Conservation (phyloP, 1,140 invertebrate species). For the Drosophila bocqueti region DNA sequence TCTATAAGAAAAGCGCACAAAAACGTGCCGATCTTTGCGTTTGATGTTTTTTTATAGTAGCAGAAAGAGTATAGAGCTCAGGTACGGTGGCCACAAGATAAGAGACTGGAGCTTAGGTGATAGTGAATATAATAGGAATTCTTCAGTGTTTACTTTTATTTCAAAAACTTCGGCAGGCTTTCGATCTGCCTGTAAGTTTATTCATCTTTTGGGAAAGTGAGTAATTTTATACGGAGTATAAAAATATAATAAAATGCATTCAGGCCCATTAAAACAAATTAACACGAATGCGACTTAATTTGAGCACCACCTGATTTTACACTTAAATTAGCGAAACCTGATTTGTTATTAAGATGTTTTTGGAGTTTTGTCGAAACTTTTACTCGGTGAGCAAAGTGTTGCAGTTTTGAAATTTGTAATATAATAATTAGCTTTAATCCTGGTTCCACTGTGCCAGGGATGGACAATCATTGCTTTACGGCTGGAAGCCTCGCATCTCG, state of each 20-base stretch:
- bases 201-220: neutral
- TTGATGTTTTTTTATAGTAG: slow-evolving; percentile 57
- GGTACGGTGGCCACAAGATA: slow-evolving; percentile 13
- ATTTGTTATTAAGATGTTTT: neutral
- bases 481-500: slow-evolving; percentile 18
- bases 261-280: slow-evolving; percentile 7
- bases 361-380: neutral
- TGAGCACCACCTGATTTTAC: neutral
- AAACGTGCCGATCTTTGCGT: slow-evolving; percentile 52
- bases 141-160: neutral
- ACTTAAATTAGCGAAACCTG: neutral
- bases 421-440: neutral
- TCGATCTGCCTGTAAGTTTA: slow-evolving; percentile 4
- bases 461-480: slow-evolving; percentile 5
- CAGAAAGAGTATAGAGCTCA: slow-evolving; percentile 5
- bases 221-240: neutral
- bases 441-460: slow-evolving; percentile 23
- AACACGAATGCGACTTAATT: neutral
- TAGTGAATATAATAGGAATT: neutral
- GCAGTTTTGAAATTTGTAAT: too few species aligned
- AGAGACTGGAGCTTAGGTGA: neutral
- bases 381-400: neutral
- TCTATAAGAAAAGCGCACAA: slow-evolving; percentile 31
- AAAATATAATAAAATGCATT: slow-evolving; percentile 11
- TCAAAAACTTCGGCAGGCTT: neutral